Evolutionary conservation across 2,797 vertebrate genomes (phyloP), one percentile per base, ranked within the genome.

Genomic region (Notoglanidium macrostoma): DNA sequence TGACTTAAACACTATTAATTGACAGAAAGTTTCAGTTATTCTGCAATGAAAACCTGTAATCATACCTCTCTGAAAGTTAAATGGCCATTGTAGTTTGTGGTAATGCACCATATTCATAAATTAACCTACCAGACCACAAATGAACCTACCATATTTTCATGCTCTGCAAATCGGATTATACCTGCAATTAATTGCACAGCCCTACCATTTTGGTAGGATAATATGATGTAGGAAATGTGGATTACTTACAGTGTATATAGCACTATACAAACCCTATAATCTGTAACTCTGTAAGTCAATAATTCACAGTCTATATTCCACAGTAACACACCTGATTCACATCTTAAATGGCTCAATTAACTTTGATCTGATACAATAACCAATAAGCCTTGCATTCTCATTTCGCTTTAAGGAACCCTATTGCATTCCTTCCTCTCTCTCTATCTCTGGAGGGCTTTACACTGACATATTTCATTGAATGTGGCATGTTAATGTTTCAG

Each of bases 391-490:
- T 57, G 51, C 51, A 78, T 78, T 77, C 23, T 77, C n/a, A 32
- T 54, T 78, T 0, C 54, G 35, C 32, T 78, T 78, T 57, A 55
- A 35, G 9, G 54, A 57, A 35, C 77, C 23, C 77, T 32, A 77
- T 40, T 79, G 77, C 77, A 35, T 76, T 79, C 32, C 21, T 79
- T 54, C 74, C 49, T 77, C 51, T 77, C 10, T 77, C 49, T 10
- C 35, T 40, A 3, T 55, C 49, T 77, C 74, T 55, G 21, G 74
- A 49, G n/a, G 74, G n/a, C n/a, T 55, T 77, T 77, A 55, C 49
- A 32, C 49, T 55, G 74, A 54, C 74, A 26, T 79, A 79, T 79
- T 79, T 79, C 32, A 79, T 79, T 79, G 26, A 79, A 57, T 26
- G 29, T 76, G 73, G 26, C 46, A 76, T 59, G 29, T 35, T 79